Conservation (phyloP, 2,888 invertebrate species). For the Cancer borealis region DNA sequence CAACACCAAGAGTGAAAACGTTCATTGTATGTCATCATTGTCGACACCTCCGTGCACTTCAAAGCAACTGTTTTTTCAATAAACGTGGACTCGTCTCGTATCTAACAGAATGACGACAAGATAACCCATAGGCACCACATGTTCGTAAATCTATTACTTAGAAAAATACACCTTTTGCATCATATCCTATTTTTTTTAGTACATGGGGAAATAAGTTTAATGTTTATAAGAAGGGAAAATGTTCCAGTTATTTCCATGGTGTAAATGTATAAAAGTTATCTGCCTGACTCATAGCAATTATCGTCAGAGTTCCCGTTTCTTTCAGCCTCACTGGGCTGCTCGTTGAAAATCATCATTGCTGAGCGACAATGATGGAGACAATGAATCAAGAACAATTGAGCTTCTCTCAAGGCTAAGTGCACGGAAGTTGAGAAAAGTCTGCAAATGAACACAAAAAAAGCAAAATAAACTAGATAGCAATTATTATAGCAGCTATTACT, state of each 20-base stretch:
- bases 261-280: background rate
- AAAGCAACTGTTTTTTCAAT: background rate
- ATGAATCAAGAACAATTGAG: slow-evolving; percentile 11
- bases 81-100: background rate
- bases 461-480: background rate
- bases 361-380: background rate
- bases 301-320: background rate
- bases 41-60: no score
- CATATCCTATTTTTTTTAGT: background rate
- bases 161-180: background rate
- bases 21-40: no score
- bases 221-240: background rate
- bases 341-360: background rate
- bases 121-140: background rate
- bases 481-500: background rate
- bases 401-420: background rate
- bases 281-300: background rate
- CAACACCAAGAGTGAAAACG: background rate
- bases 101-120: background rate
- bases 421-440: background rate
- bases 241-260: background rate
- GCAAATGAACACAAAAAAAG: background rate
- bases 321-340: background rate
- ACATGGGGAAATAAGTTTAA: background rate
- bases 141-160: background rate